Percentiles rank a stretch among this genome's conserved stretches.
These are phyloP conservation scores for Cebidichthys violaceus DNA, from an alignment of 2,113 vertebrate genomes.

Conservation along the genomic window DNA sequence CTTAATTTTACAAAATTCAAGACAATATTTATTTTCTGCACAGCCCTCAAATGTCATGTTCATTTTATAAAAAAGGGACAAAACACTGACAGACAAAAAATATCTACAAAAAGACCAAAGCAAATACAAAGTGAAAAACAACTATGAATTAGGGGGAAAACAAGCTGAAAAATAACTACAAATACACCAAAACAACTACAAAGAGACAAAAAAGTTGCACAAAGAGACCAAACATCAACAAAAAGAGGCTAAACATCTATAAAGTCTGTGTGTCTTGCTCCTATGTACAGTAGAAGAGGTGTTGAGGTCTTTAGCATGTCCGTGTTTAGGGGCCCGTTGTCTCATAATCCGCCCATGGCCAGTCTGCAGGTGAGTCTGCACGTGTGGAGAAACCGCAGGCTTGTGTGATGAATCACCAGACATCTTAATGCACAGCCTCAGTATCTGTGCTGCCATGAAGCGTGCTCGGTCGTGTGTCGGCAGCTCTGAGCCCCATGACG, in stretches of 20 bases:
- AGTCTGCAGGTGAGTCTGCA: conserved; percentile 31
- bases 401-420: background rate
- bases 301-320: background rate
- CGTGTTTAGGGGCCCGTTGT: background rate
- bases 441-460: background rate
- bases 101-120: background rate
- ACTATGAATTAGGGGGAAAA: background rate
- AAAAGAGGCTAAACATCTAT: background rate
- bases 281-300: background rate
- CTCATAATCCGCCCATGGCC: background rate
- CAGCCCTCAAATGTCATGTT: background rate
- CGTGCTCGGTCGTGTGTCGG: conserved; percentile 44
- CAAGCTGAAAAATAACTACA: background rate
- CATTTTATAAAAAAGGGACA: background rate
- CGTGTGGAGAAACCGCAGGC: conserved; percentile 11
- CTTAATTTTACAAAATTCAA: background rate
- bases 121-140: background rate
- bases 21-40: background rate
- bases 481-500: conserved; percentile 46
- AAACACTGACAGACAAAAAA: background rate
- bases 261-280: background rate
- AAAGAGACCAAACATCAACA: background rate
- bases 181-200: background rate
- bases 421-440: conserved; percentile 19
- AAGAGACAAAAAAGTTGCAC: background rate